These are phyloP conservation scores for Limnephilus auricula DNA, from an alignment of 2,888 invertebrate species.

Conservation along the genomic window DNA sequence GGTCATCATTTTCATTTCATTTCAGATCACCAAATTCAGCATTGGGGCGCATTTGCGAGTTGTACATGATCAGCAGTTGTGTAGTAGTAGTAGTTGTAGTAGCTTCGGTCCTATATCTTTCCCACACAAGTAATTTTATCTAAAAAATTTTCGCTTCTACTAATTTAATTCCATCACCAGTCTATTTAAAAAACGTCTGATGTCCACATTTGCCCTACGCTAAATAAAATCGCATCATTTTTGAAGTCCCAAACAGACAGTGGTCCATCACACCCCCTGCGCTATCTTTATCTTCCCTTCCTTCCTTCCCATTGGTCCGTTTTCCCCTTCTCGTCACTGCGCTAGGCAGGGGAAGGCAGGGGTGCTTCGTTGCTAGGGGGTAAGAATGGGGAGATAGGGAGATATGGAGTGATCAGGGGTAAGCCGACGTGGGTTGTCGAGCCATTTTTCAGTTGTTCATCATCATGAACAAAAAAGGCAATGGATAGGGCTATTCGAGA, in stretches of 20 bases:
- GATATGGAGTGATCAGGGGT: neutral
- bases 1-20: no score
- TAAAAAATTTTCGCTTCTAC: neutral
- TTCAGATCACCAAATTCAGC: no score
- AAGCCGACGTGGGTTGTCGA: neutral
- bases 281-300: neutral
- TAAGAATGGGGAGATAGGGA: neutral
- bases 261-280: conserved; percentile 33
- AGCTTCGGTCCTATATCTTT: no score
- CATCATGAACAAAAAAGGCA: no score
- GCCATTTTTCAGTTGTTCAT: neutral
- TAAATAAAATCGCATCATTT: conserved; percentile 6
- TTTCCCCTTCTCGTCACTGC: neutral
- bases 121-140: no score
- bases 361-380: neutral
- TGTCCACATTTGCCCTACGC: neutral
- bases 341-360: neutral
- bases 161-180: no score
- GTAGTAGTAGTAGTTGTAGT: no score
- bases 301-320: conserved; percentile 24
- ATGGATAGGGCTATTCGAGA: no score
- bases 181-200: neutral
- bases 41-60: no score
- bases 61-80: no score
- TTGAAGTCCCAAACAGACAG: conserved; percentile 12